Percentiles rank a stretch among this genome's conserved stretches.
Evolutionary conservation across 2,797 vertebrate species (phyloP).

Genomic region (Gambusia yucatana): DNA sequence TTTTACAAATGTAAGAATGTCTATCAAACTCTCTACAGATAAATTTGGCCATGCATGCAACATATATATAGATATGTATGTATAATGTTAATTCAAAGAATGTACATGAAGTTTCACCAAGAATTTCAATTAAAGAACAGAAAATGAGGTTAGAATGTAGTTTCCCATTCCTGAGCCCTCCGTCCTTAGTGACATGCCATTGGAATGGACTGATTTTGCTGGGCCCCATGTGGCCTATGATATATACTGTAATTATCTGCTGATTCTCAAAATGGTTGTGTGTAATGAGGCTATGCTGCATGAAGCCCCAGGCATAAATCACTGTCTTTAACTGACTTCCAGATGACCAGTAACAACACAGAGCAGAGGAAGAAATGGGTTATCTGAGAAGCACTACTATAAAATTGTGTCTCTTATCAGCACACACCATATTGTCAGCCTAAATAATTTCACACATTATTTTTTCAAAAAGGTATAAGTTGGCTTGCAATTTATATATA

Average conservation of each 20-base stretch:
- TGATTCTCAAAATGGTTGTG: slow-evolving; percentile 86
- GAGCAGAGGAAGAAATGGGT: slow-evolving; percentile 56
- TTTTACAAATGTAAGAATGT: slow-evolving; percentile 11
- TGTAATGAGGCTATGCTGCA: slow-evolving; percentile 84
- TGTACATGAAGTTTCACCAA: slow-evolving; percentile 27
- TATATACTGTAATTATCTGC: slow-evolving; percentile 88
- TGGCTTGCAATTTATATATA: slow-evolving; percentile 35
- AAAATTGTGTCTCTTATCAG: slow-evolving; percentile 64
- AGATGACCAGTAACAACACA: slow-evolving; percentile 78
- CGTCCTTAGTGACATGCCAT: slow-evolving; percentile 69
- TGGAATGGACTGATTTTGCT: slow-evolving; percentile 71
- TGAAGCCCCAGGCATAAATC: slow-evolving; percentile 81
- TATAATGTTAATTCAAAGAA: slow-evolving; percentile 40
- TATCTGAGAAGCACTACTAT: slow-evolving; percentile 54
- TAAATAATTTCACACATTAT: slow-evolving; percentile 52
- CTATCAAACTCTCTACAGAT: slow-evolving; percentile 18
- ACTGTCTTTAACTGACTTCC: slow-evolving; percentile 82
- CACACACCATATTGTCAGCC: slow-evolving; percentile 62
- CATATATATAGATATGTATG: neutral
- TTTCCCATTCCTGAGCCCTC: slow-evolving; percentile 60
- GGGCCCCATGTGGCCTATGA: slow-evolving; percentile 78
- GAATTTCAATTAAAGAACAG: slow-evolving; percentile 35
- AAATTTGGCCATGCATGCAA: slow-evolving; percentile 1
- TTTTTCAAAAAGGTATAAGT: slow-evolving; percentile 51
- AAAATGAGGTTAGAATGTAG: slow-evolving; percentile 48